These are phyloP conservation scores for Syrista parreyssii DNA, from an alignment of 2,888 invertebrate genomes.

Conservation along the genomic window DNA sequence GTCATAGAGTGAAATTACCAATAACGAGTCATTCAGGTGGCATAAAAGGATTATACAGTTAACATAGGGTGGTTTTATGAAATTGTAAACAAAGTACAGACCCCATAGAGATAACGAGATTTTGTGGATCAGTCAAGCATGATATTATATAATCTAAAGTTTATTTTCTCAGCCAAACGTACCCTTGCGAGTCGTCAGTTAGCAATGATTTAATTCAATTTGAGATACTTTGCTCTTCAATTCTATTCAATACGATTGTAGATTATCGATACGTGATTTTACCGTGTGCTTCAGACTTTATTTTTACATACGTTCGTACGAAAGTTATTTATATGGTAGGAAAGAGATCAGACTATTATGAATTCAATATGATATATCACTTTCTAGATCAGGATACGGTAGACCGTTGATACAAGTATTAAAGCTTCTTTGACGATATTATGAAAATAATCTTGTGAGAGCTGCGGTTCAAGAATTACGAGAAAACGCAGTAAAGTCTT, in stretches of 20 bases:
- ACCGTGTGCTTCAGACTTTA: no score
- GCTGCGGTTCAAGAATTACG: not conserved
- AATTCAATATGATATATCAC: not conserved
- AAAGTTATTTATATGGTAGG: not conserved
- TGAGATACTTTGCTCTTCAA: not conserved
- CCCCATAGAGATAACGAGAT: not conserved
- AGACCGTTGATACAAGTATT: not conserved
- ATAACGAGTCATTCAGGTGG: not conserved
- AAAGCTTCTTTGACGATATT: not conserved
- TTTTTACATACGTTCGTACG: not conserved
- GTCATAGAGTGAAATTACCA: not conserved
- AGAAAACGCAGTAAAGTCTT: not conserved
- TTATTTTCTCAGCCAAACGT: not conserved
- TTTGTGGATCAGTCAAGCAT: not conserved
- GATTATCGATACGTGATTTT: not conserved
- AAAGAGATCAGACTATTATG: not conserved
- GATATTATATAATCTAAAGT: not conserved
- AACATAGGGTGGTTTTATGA: not conserved
- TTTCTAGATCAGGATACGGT: not conserved
- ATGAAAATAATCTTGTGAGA: not conserved
- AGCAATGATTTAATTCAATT: not conserved
- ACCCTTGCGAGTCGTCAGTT: not conserved
- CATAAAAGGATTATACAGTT: not conserved
- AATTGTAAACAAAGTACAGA: not conserved
- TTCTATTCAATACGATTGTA: not conserved